These are phyloP conservation scores for Boloria selene DNA, from an alignment of 2,888 invertebrate genomes.

Conservation along the genomic window DNA sequence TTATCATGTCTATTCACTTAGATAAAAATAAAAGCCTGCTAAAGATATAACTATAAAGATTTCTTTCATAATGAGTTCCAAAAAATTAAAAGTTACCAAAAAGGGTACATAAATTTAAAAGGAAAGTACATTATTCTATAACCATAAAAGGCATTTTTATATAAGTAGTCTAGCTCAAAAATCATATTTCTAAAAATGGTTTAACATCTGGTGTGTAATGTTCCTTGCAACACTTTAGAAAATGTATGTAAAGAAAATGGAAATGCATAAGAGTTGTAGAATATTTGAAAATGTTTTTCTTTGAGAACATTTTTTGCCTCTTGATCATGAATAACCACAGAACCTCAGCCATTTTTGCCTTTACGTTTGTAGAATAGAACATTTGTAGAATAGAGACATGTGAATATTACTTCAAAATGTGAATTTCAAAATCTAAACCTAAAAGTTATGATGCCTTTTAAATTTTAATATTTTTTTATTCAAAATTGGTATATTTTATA, in stretches of 20 bases:
- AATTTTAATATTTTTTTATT: not conserved
- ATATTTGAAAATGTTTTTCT: conserved; percentile 3
- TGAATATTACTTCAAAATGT: conserved; percentile 1
- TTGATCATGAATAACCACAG: conserved; percentile 4
- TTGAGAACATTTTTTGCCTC: conserved; percentile 7
- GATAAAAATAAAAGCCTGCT: too few relatives aligned
- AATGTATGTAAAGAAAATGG: too few relatives aligned
- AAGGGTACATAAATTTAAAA: too few relatives aligned
- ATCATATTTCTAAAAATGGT: not conserved
- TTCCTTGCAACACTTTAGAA: not conserved
- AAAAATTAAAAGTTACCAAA: too few relatives aligned
- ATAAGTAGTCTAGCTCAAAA: not conserved
- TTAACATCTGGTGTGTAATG: not conserved
- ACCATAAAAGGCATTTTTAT: not conserved
- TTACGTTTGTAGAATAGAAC: not conserved
- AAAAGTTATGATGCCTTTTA: conserved; percentile 1
- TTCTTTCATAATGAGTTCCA: too few relatives aligned
- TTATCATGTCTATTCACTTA: too few relatives aligned
- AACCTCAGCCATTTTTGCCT: conserved; percentile 7
- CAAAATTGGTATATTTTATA: not conserved
- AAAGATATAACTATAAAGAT: too few relatives aligned
- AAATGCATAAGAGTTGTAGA: too few relatives aligned
- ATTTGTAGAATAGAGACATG: conserved; percentile 1
- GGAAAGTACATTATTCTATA: not conserved
- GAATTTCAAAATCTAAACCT: not conserved